Evolutionary conservation across 2,888 invertebrate genomes (phyloP).

Genomic region (Carterocephalus palaemon): DNA sequence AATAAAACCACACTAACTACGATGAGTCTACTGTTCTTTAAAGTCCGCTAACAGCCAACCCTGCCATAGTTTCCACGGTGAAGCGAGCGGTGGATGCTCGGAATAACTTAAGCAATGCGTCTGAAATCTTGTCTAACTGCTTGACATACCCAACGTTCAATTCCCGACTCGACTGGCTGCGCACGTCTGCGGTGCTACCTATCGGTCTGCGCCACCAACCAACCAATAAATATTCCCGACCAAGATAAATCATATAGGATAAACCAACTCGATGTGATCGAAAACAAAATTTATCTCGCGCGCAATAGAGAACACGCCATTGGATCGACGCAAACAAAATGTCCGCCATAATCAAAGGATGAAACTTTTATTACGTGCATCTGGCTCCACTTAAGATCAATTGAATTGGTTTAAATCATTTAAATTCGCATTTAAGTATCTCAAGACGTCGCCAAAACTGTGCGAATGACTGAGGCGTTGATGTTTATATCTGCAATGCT

Average conservation of each 20-base stretch:
- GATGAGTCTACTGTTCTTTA: too few relatives aligned
- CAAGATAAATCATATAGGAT: slow-evolving; percentile 26
- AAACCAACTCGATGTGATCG: slow-evolving; percentile 23
- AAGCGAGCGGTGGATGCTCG: slow-evolving; percentile 54
- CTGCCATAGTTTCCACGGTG: slow-evolving; percentile 47
- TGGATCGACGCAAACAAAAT: not conserved
- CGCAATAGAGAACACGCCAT: slow-evolving; percentile 11
- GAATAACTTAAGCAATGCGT: slow-evolving; percentile 72
- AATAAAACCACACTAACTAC: too few relatives aligned
- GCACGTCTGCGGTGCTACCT: slow-evolving; percentile 35
- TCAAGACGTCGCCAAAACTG: slow-evolving; percentile 16
- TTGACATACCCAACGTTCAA: slow-evolving; percentile 68
- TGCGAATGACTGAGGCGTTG: slow-evolving; percentile 8
- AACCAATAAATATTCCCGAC: slow-evolving; percentile 31
- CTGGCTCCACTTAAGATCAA: slow-evolving; percentile 17
- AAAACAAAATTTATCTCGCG: slow-evolving; percentile 26
- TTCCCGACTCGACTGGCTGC: slow-evolving; percentile 37
- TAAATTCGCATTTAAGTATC: slow-evolving; percentile 10
- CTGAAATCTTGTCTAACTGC: slow-evolving; percentile 74
- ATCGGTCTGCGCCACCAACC: slow-evolving; percentile 24
- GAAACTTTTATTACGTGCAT: slow-evolving; percentile 11
- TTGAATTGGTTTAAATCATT: slow-evolving; percentile 22
- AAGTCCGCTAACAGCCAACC: slow-evolving; percentile 40
- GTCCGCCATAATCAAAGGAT: slow-evolving; percentile 2
- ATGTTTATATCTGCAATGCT: too few relatives aligned